phyloP scores from a whole-genome alignment of 2,888 invertebrate genomes.

The Parascotia fuliginaria region DNA sequence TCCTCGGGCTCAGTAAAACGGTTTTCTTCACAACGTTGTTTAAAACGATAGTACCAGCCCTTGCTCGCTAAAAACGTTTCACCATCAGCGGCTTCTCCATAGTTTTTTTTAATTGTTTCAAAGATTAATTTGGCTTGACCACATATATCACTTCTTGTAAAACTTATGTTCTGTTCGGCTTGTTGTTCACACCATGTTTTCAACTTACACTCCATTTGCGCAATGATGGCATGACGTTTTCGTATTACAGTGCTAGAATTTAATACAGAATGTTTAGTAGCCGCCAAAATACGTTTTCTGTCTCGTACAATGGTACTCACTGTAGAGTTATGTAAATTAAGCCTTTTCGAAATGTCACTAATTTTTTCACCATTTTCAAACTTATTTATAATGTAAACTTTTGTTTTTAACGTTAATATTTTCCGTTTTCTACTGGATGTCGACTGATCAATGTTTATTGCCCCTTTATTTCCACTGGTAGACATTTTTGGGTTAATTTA shows the following conservation, averaged over 20 bases:
- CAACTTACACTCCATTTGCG: conserved; percentile 25
- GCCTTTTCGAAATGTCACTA: conserved; percentile 12
- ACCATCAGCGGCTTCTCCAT: conserved; percentile 23
- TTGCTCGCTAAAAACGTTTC: conserved; percentile 28
- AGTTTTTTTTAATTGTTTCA: conserved; percentile 27
- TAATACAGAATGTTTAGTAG: conserved; percentile 18
- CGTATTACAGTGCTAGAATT: conserved; percentile 19
- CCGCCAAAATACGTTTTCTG: conserved; percentile 26
- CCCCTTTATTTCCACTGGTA: too few species aligned
- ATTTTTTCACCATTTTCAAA: conserved; percentile 5
- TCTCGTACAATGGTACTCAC: conserved; percentile 27
- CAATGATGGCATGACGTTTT: conserved; percentile 14
- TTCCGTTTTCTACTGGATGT: conserved; percentile 2
- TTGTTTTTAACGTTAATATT: conserved; percentile 5
- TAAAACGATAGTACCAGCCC: conserved; percentile 38
- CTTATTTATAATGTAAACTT: conserved; percentile 6
- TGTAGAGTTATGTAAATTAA: conserved; percentile 14
- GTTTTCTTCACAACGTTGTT: conserved; percentile 29
- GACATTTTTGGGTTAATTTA: too few species aligned
- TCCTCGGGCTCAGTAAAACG: conserved; percentile 23
- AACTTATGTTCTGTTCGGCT: conserved; percentile 20
- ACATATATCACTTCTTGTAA: conserved; percentile 24
- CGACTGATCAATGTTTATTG: neutral
- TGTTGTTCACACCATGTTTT: conserved; percentile 26
- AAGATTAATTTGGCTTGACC: conserved; percentile 27